Evolutionary conservation across 2,888 invertebrate genomes (phyloP).

Genomic region (Hyles lineata): DNA sequence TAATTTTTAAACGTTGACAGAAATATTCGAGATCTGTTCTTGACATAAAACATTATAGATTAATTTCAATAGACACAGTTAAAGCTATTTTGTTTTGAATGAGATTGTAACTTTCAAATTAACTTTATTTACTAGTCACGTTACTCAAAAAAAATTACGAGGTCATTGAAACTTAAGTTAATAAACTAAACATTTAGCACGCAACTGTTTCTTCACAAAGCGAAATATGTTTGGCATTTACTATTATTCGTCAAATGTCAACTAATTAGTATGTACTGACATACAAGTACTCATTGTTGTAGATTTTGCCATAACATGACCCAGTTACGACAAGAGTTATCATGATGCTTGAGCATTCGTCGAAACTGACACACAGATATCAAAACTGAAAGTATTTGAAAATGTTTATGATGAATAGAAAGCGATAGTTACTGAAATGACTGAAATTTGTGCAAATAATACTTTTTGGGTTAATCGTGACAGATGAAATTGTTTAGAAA

Average conservation of each 20-base stretch:
- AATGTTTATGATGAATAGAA: neutral
- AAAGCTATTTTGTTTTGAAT: no score
- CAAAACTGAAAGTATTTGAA: neutral
- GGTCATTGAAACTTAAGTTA: constrained; percentile 7
- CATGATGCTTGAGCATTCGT: neutral
- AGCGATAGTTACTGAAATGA: neutral
- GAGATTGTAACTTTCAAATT: neutral
- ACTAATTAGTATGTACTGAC: constrained; percentile 17
- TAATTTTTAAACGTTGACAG: no score
- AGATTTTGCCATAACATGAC: neutral
- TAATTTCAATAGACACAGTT: no score
- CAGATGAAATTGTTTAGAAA: no score
- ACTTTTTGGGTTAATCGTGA: no score
- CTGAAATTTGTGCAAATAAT: neutral
- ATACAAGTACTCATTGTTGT: neutral
- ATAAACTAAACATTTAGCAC: constrained; percentile 18
- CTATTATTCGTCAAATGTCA: constrained; percentile 13
- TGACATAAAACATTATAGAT: no score
- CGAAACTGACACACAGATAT: neutral
- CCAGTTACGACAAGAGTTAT: neutral
- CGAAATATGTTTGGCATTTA: neutral
- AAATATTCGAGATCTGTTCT: no score
- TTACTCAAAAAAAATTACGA: neutral
- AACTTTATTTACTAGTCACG: neutral
- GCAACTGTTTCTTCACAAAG: constrained; percentile 17